Evolutionary conservation across 2,888 invertebrate species (phyloP).

Genomic region (Epinotia ramella): DNA sequence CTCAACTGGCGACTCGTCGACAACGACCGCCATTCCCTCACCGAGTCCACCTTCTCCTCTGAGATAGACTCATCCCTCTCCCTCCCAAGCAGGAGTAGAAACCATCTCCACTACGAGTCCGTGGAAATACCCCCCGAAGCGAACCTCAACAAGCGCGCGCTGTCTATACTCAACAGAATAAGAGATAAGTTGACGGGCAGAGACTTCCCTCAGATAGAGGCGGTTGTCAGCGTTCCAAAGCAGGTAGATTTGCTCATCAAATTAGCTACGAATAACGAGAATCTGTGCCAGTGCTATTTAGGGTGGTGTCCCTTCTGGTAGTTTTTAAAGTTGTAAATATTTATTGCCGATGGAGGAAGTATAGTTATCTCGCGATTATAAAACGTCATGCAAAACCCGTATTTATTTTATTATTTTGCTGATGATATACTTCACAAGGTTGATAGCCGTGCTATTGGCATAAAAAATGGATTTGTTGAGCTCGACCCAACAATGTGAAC

Average conservation of each 20-base stretch:
- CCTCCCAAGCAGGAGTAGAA: conserved; percentile 72
- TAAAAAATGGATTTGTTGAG: background rate
- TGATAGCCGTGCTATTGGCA: background rate
- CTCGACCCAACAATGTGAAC: background rate
- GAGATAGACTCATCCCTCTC: conserved; percentile 75
- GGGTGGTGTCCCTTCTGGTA: conserved; percentile 97
- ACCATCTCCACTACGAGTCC: conserved; percentile 74
- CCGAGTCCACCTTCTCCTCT: conserved; percentile 75
- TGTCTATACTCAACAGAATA: conserved; percentile 95
- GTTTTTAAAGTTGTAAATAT: conserved; percentile 45
- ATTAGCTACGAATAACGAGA: conserved; percentile 98
- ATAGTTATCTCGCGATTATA: no score
- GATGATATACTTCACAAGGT: background rate
- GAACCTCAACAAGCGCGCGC: conserved; percentile 94
- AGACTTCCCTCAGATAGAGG: conserved; percentile 92
- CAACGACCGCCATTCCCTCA: conserved; percentile 73
- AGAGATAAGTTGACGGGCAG: conserved; percentile 97
- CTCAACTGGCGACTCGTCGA: conserved; percentile 95
- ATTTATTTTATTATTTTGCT: background rate
- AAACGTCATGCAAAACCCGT: no score
- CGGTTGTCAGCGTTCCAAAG: conserved; percentile 91
- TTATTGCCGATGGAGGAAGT: background rate
- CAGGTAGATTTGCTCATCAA: conserved; percentile 98
- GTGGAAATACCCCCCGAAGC: conserved; percentile 88
- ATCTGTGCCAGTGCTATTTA: conserved; percentile 99